Evolutionary conservation across 2,113 vertebrate species (phyloP).

Genomic region (Petroica traversi): DNA sequence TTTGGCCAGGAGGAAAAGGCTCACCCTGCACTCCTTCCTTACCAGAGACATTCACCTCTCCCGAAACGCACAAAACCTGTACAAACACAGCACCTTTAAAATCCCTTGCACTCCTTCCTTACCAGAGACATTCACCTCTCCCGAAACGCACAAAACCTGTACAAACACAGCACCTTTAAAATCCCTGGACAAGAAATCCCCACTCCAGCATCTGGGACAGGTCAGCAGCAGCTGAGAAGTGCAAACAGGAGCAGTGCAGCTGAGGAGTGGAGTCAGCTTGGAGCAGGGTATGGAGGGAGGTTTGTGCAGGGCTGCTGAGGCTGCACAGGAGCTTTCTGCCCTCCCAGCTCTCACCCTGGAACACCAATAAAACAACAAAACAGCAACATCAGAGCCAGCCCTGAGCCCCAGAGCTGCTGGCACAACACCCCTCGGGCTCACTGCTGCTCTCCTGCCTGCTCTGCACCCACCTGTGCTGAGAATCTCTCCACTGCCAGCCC

Average conservation of each 20-base stretch:
- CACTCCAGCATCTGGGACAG: neutral
- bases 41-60: neutral
- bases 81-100: neutral
- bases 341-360: neutral
- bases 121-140: neutral
- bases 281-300: neutral
- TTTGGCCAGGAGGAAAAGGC: neutral
- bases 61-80: neutral
- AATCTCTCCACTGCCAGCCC: neutral
- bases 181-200: neutral
- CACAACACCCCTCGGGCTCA: neutral
- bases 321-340: neutral
- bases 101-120: neutral
- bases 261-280: neutral
- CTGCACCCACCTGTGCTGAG: neutral
- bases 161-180: neutral
- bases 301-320: fast-evolving
- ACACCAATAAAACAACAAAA: neutral
- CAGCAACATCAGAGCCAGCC: neutral
- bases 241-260: neutral
- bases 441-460: neutral
- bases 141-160: neutral
- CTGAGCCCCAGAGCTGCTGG: neutral
- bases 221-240: neutral
- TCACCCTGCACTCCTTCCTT: neutral